Conservation (phyloP, 2,797 vertebrate genomes). For the Dermochelys coriacea region DNA sequence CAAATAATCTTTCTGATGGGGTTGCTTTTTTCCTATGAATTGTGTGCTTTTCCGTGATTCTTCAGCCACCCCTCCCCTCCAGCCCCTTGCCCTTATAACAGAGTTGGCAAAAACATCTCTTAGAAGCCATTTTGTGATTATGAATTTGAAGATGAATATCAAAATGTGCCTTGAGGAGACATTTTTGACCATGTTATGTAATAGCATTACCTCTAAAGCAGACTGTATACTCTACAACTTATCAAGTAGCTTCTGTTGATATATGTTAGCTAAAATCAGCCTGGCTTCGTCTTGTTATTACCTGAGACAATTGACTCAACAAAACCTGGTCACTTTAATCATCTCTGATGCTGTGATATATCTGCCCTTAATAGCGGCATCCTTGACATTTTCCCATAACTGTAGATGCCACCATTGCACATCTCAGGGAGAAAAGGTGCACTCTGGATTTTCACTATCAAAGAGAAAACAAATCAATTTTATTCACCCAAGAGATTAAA, state of each 20-base stretch:
- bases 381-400: neutral
- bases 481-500: constrained; percentile 51
- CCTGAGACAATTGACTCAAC: neutral
- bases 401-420: neutral
- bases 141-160: neutral
- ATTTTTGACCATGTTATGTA: neutral
- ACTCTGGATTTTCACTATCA: constrained; percentile 26
- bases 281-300: neutral
- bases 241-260: neutral
- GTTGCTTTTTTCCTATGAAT: neutral
- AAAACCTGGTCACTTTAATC: neutral
- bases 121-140: neutral
- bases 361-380: neutral
- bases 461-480: constrained; percentile 45
- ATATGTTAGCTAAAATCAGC: neutral
- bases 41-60: neutral
- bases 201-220: neutral
- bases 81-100: neutral
- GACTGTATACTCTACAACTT: neutral
- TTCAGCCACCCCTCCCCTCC: no score
- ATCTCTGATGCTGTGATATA: neutral
- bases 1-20: neutral
- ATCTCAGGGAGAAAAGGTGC: neutral
- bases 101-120: neutral
- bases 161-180: neutral